These are phyloP conservation scores for Arizona elegans DNA, from an alignment of 2,113 vertebrate genomes.

Conservation along the genomic window DNA sequence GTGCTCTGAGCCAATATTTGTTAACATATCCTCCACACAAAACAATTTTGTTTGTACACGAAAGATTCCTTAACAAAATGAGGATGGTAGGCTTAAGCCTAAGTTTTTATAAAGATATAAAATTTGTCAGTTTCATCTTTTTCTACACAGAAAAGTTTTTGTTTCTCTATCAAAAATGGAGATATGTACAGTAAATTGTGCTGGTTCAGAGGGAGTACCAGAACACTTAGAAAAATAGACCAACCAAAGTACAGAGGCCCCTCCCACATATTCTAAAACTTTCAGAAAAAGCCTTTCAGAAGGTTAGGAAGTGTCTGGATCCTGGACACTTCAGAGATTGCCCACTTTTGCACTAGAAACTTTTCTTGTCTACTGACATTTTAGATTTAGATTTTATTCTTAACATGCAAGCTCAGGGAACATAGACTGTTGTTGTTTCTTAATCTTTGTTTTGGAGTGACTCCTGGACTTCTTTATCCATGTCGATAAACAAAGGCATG, in stretches of 20 bases:
- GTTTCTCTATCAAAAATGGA: neutral
- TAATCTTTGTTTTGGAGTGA: neutral
- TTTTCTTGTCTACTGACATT: neutral
- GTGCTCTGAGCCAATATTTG: neutral
- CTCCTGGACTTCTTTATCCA: neutral
- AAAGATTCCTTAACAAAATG: neutral
- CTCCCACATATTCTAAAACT: neutral
- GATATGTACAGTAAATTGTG: neutral
- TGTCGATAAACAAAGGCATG: neutral
- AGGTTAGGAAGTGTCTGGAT: neutral
- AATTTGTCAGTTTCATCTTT: constrained; percentile 18
- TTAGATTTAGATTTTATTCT: neutral
- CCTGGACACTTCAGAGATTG: neutral
- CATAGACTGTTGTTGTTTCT: neutral
- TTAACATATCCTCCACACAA: neutral
- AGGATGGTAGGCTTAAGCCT: neutral
- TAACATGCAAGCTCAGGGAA: neutral
- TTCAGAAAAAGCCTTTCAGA: neutral
- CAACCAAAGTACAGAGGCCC: neutral
- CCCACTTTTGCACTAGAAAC: neutral
- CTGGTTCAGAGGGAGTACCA: neutral
- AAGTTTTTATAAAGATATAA: neutral
- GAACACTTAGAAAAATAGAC: neutral
- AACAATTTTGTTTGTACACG: neutral
- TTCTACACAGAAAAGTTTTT: neutral